Evolutionary conservation across 2,797 vertebrate species (phyloP), one percentile per base, ranked within the genome.

Genomic region (Chaetodon trifasciatus): DNA sequence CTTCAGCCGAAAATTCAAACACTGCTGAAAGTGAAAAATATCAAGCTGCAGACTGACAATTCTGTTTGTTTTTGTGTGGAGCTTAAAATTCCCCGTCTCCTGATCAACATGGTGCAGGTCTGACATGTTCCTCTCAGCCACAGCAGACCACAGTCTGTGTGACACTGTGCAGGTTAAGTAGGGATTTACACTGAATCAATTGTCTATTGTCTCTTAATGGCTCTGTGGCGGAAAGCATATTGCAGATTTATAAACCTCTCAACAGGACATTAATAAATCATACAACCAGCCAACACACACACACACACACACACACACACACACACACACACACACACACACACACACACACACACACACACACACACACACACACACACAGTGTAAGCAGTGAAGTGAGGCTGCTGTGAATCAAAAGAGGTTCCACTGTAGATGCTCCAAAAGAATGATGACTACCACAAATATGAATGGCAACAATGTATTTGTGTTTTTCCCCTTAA

Each of bases 161-260:
- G 78, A 78, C 87, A 70, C 83, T 76, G 68, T 78, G 76, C 71
- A 89, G 88, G 89, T 95, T 93, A 94, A 94, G 89, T 88, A 88
- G 86, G 86, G 89, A 93, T 94, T 94, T 94, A 91, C 83, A 87
- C 88, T 75, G 69, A 94, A 92, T 92, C 87, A 92, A 93, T 93
- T 89, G 89, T 93, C 91, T 90, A 89, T 92, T 93, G 93, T 94
- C 72, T 81, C 76, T 83, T 90, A 93, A 92, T 94, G 91, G 93
- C 84, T 79, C 86, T 85, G 79, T 64, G 57, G 75, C 74, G 79
- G 62, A 68, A 90, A 89, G 76, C 92, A 89, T 91, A 89, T 90
- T 93, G 90, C 81, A 92, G 89, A 90, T 94, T 94, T 89, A 91
- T 79, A 85, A 93, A 89, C 74, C 90, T 89, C 89, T 88, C 86